These are phyloP conservation scores for Andrena chrysosceles DNA, from an alignment of 2,888 invertebrate genomes.

Conservation along the genomic window DNA sequence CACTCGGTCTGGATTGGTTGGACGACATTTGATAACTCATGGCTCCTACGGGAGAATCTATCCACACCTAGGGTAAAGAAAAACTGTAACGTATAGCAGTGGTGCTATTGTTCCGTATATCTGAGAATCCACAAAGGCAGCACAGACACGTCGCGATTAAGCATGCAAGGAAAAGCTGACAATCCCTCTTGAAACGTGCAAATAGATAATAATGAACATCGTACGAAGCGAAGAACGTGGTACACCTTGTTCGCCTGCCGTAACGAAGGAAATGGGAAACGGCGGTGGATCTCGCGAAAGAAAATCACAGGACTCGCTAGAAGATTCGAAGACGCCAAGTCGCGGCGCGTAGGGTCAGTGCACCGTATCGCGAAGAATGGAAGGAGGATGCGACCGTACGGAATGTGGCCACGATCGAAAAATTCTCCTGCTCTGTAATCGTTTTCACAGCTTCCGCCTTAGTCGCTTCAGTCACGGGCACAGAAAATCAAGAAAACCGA, in stretches of 20 bases:
- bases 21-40: constrained; percentile 95
- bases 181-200: background rate
- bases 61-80: constrained; percentile 87
- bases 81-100: background rate
- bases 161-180: background rate
- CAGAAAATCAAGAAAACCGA: too few species aligned
- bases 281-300: background rate
- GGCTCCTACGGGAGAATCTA: constrained; percentile 89
- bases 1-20: constrained; percentile 93
- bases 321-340: constrained; percentile 44
- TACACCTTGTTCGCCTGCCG: background rate
- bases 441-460: constrained; percentile 60
- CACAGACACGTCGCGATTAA: background rate
- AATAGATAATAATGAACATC: background rate
- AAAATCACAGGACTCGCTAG: constrained; percentile 20
- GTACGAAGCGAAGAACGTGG: constrained; percentile 1
- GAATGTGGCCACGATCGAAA: constrained; percentile 71
- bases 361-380: constrained; percentile 66
- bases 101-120: background rate
- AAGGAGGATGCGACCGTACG: constrained; percentile 59
- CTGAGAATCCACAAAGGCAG: background rate
- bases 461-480: constrained; percentile 13
- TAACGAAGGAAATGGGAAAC: background rate
- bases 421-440: constrained; percentile 39
- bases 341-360: constrained; percentile 70